Evolutionary conservation across 2,888 invertebrate genomes (phyloP).

Genomic region (Ophioninae sp.): DNA sequence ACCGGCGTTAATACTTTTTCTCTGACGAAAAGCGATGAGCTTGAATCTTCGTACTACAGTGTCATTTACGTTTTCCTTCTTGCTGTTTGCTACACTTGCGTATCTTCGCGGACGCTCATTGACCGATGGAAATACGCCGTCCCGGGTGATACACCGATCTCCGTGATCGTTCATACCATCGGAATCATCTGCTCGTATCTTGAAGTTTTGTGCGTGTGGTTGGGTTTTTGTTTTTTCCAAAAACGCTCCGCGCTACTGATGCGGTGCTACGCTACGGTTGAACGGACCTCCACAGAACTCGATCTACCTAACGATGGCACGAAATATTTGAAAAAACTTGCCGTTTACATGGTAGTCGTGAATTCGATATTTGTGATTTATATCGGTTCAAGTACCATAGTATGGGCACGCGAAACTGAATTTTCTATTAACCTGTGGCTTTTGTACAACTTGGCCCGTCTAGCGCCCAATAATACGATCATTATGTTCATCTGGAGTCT

Average conservation of each 20-base stretch:
- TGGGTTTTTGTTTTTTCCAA: slow-evolving; percentile 25
- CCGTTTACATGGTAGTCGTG: background rate
- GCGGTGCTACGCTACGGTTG: slow-evolving; percentile 4
- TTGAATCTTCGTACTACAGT: slow-evolving; percentile 31
- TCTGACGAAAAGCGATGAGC: slow-evolving; percentile 21
- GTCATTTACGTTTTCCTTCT: slow-evolving; percentile 34
- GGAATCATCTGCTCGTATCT: background rate
- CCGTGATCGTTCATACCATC: slow-evolving; percentile 15
- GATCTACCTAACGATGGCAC: slow-evolving; percentile 20
- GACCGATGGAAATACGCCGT: slow-evolving; percentile 14
- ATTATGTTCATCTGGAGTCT: slow-evolving; percentile 25
- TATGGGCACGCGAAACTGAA: background rate
- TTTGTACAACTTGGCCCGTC: background rate
- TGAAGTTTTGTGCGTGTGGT: slow-evolving; percentile 14
- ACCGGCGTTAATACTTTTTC: slow-evolving; percentile 44
- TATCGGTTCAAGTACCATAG: background rate
- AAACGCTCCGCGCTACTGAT: slow-evolving; percentile 25
- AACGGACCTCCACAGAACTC: slow-evolving; percentile 29
- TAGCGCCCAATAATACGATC: background rate
- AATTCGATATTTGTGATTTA: background rate
- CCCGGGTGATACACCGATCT: slow-evolving; percentile 27
- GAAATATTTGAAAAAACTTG: background rate
- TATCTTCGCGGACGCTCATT: background rate
- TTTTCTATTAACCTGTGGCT: background rate
- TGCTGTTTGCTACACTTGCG: background rate